Evolutionary conservation across 2,113 vertebrate genomes (phyloP).

Genomic region (Terrapene triunguis): DNA sequence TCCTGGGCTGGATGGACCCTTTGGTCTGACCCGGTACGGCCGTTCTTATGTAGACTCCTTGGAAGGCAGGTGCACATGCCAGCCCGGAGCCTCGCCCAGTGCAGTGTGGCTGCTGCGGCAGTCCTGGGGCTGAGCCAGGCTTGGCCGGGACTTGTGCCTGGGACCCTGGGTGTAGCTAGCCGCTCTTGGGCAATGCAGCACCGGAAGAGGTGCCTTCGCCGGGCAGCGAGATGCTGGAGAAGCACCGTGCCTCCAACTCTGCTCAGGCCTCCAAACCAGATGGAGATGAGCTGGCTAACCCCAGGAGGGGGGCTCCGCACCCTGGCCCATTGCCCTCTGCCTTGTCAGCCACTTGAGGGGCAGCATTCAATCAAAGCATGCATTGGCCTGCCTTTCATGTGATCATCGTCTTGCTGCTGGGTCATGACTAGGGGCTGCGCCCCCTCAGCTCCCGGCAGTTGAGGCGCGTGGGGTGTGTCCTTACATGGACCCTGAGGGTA

Average conservation of each 20-base stretch:
- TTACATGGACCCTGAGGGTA: neutral
- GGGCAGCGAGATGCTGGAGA: neutral
- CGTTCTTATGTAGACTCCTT: neutral
- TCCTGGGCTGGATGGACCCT: too few relatives aligned
- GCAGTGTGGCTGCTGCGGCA: neutral
- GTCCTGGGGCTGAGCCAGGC: too few relatives aligned
- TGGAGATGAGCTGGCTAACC: neutral
- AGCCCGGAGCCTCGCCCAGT: fast-evolving
- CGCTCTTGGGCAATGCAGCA: neutral
- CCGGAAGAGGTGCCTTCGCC: neutral
- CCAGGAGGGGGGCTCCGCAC: too few relatives aligned
- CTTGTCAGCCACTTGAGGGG: neutral
- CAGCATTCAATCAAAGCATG: neutral
- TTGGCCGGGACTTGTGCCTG: too few relatives aligned
- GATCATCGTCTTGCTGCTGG: too few relatives aligned
- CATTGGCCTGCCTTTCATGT: too few relatives aligned
- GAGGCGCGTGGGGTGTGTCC: too few relatives aligned
- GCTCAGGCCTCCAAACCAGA: too few relatives aligned
- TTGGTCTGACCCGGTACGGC: too few relatives aligned
- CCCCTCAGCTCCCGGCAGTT: too few relatives aligned
- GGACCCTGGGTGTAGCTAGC: too few relatives aligned
- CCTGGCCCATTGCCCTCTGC: neutral
- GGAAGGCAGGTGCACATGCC: fast-evolving
- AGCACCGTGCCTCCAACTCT: neutral
- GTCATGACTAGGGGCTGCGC: too few relatives aligned